These are phyloP conservation scores for Gallinago paraguaiae DNA, from an alignment of 2,113 vertebrate species.

Conservation along the genomic window DNA sequence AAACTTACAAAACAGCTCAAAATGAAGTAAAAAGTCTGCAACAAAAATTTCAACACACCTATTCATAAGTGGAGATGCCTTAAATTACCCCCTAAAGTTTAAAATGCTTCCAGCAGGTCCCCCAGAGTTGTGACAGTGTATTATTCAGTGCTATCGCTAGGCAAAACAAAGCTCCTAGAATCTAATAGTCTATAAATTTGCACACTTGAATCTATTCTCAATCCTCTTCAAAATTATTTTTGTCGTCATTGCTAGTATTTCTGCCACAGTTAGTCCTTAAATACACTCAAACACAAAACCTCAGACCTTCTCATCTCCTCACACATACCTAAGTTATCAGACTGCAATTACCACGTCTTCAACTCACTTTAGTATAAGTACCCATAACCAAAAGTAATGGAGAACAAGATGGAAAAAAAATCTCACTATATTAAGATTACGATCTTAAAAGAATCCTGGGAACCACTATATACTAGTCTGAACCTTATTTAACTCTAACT, in stretches of 20 bases:
- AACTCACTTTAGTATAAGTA: not conserved
- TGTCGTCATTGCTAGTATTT: not conserved
- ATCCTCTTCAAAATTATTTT: not conserved
- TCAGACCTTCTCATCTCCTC: not conserved
- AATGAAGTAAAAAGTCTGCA: not conserved
- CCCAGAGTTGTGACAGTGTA: not conserved
- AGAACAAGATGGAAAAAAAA: not conserved
- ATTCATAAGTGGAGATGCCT: not conserved
- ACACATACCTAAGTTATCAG: not conserved
- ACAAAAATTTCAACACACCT: not conserved
- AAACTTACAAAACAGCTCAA: not conserved
- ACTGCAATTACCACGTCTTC: not conserved
- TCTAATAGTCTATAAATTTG: not conserved
- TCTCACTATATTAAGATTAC: not conserved
- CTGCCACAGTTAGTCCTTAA: not conserved
- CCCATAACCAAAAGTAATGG: not conserved
- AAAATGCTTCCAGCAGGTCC: not conserved
- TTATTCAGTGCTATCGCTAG: not conserved
- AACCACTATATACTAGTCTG: not conserved
- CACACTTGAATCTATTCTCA: not conserved
- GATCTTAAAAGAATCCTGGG: not conserved
- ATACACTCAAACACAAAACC: not conserved
- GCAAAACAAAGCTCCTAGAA: not conserved
- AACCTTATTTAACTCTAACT: not conserved
- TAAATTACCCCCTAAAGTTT: not conserved